A percentile compares a stretch with the other conserved stretches of the same genome.
Evolutionary conservation across 1,140 invertebrate species (phyloP).

Genomic region (Mya arenaria): DNA sequence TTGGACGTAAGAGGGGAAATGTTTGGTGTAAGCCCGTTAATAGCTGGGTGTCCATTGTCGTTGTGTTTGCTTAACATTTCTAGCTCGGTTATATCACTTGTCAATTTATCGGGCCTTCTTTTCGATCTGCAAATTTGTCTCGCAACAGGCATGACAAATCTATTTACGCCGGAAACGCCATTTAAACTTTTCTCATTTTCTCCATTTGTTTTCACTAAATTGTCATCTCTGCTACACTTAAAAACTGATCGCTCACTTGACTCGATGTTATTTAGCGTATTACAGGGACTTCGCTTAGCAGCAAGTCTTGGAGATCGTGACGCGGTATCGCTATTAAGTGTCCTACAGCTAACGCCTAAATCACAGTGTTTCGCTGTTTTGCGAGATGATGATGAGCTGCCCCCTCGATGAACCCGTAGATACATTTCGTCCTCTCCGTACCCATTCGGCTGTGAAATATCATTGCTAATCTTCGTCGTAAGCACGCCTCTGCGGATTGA

Average conservation of each 20-base stretch:
- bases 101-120: neutral
- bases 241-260: neutral
- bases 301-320: neutral
- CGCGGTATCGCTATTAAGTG: neutral
- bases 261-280: neutral
- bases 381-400: conserved; percentile 2
- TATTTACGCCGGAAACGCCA: neutral
- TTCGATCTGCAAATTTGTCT: conserved; percentile 9
- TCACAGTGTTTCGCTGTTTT: neutral
- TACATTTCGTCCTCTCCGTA: conserved; percentile 92
- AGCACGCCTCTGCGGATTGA: conserved; percentile 92
- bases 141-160: neutral
- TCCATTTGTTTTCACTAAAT: neutral
- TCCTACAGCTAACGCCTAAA: neutral
- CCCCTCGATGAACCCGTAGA: conserved; percentile 93
- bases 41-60: neutral
- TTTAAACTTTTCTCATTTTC: neutral
- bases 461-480: conserved; percentile 87
- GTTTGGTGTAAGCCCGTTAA: neutral
- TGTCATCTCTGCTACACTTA: neutral
- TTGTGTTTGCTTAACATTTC: conserved; percentile 5
- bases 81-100: conserved; percentile 13
- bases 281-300: neutral
- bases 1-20: neutral
- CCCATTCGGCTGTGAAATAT: conserved; percentile 76